phyloP scores from a whole-genome alignment of 2,797 vertebrate species.

The Malacoraja senta region DNA sequence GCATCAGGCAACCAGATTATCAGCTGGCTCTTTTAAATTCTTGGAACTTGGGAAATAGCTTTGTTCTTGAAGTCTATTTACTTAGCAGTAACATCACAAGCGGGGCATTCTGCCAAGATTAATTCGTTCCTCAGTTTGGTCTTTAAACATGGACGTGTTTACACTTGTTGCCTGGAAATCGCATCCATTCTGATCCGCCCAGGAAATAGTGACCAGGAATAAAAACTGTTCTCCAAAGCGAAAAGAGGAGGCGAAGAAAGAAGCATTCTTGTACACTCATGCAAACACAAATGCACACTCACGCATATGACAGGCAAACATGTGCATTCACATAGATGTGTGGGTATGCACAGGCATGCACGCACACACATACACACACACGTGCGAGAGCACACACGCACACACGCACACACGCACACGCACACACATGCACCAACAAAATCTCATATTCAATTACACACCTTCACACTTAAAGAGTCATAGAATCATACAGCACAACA shows the following conservation, averaged over 20 bases:
- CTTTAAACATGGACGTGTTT: slow-evolving; percentile 9
- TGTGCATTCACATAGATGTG: too few relatives aligned
- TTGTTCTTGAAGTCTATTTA: slow-evolving; percentile 7
- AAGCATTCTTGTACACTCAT: background rate
- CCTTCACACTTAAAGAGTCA: too few relatives aligned
- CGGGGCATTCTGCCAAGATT: background rate
- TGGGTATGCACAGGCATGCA: too few relatives aligned
- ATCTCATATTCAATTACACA: too few relatives aligned
- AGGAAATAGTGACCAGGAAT: background rate
- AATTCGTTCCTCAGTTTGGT: background rate
- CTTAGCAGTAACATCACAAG: background rate
- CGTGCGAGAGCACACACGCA: too few relatives aligned
- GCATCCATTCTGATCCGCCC: background rate
- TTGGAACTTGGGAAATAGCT: background rate
- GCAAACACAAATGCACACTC: too few relatives aligned
- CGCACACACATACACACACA: too few relatives aligned
- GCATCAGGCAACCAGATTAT: background rate
- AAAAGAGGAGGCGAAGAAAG: background rate
- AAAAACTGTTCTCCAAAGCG: too few relatives aligned
- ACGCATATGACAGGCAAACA: too few relatives aligned
- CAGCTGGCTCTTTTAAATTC: background rate
- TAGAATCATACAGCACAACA: too few relatives aligned
- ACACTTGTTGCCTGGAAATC: slow-evolving; percentile 6
- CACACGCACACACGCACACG: background rate
- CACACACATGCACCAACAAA: too few relatives aligned